Conservation (phyloP, 1,140 invertebrate species). For the Lepidurus arcticus region DNA sequence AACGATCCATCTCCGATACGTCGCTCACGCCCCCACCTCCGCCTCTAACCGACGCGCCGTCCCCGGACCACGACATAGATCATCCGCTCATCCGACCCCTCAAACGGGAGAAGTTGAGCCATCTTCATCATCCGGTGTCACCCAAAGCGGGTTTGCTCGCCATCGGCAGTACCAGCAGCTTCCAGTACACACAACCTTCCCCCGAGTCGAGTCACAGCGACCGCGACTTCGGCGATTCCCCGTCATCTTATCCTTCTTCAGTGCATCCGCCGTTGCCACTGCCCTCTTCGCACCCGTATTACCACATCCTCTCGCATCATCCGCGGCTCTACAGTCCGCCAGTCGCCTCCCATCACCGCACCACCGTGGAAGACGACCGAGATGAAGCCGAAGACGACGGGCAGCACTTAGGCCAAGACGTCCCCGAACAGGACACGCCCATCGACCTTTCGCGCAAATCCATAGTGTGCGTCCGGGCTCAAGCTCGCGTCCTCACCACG, state of each 20-base stretch:
- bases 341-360: not conserved
- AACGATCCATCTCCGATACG: conserved; percentile 4
- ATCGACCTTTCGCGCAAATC: conserved; percentile 40
- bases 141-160: conserved; percentile 5
- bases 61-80: not conserved
- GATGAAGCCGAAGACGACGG: not conserved
- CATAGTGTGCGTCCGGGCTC: not conserved
- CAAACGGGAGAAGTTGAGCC: not conserved
- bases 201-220: conserved; percentile 12
- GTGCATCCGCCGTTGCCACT: conserved; percentile 11
- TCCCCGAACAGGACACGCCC: conserved; percentile 41
- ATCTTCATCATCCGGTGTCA: conserved; percentile 4
- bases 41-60: not conserved
- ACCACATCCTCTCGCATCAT: not conserved
- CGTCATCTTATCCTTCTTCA: not conserved
- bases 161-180: conserved; percentile 20
- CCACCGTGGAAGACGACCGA: not conserved
- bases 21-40: not conserved
- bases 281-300: not conserved
- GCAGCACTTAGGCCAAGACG: conserved; percentile 27
- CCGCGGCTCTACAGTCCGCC: conserved; percentile 1
- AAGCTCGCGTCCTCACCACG: not conserved
- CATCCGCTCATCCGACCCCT: not conserved
- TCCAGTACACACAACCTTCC: conserved; percentile 4
- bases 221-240: conserved; percentile 2